Conservation (phyloP, 2,797 vertebrate species). For the Spinibarbus caldwelli region DNA sequence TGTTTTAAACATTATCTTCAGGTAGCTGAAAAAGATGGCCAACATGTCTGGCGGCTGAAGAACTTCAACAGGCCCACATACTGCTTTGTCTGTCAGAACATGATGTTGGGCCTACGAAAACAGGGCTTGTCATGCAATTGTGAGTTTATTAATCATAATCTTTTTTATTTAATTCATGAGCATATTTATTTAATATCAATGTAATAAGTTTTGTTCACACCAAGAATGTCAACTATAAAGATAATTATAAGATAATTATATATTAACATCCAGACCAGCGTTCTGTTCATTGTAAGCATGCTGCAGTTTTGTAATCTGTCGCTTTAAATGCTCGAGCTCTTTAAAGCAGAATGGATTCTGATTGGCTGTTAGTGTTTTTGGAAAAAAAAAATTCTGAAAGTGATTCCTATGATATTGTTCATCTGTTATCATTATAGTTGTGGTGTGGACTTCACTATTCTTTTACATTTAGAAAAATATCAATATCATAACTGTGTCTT, state of each 20-base stretch:
- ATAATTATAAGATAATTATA: too few species aligned
- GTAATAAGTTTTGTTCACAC: neutral
- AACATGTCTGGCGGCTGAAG: conserved; percentile 90
- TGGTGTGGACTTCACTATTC: too few species aligned
- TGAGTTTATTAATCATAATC: conserved; percentile 70
- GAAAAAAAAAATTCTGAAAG: too few species aligned
- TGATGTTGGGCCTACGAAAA: conserved; percentile 86
- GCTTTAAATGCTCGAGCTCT: neutral
- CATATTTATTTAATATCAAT: neutral
- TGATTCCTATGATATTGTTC: too few species aligned
- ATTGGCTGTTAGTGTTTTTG: neutral
- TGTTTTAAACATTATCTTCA: conserved; percentile 59
- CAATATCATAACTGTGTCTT: too few species aligned
- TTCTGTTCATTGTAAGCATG: neutral
- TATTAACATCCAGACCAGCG: too few species aligned
- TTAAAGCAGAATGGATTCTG: neutral
- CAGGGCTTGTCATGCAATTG: conserved; percentile 89
- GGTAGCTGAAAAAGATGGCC: conserved; percentile 87
- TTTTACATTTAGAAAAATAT: too few species aligned
- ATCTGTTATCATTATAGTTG: too few species aligned
- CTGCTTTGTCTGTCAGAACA: conserved; percentile 84
- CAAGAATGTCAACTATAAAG: too few species aligned
- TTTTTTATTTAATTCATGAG: neutral
- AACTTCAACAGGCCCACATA: conserved; percentile 87
- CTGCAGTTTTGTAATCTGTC: neutral